Evolutionary conservation across 2,888 invertebrate species (phyloP), one percentile per base, ranked within the genome.

Genomic region (Brachyopa scutellaris): DNA sequence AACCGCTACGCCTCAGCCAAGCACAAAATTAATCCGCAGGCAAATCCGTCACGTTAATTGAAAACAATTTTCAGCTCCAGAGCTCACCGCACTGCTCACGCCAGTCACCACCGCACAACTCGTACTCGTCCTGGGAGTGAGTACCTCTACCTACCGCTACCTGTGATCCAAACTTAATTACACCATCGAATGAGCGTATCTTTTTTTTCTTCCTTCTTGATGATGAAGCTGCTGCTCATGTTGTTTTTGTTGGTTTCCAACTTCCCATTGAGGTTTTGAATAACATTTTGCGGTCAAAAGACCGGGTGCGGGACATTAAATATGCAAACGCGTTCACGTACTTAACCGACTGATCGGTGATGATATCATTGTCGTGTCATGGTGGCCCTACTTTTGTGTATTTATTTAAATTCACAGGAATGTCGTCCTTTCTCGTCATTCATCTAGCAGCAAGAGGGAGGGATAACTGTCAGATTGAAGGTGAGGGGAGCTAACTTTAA

Each of bases 31-130:
- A 70, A 82, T 82, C 76, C 76, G 61, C 51, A 64, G 76, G 76
- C 76, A 76, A 82, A 82, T 82, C 80, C 64, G 80, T 82, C 80
- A 82, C 76, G 64, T 76, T 82, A 82, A 82, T 82, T 82, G 80
- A 82, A 82, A 82, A 76, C 80, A 82, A 82, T 82, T 82, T 82
- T 82, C 76, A 70, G 80, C 80, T 82, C 59, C 80, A 70, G 76
- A 82, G 70, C 76, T 64, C 40, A 45, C 19, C 36, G 11, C 8
- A 13, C 23, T 15, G 7, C n/a, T n/a, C n/a, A 1, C 31, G 5
- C 15, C 23, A 23, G 51, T 9, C 51, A 38, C 21, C 23, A 38
- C 57, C 15, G 31, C 31, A 15, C 38, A n/a, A n/a, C n/a, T n/a
- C n/a, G n/a, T n/a, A n/a, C n/a, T n/a, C n/a, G n/a, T 49, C 55